Evolutionary conservation across 1,140 invertebrate genomes (phyloP).

Genomic region (Phortica variegata): DNA sequence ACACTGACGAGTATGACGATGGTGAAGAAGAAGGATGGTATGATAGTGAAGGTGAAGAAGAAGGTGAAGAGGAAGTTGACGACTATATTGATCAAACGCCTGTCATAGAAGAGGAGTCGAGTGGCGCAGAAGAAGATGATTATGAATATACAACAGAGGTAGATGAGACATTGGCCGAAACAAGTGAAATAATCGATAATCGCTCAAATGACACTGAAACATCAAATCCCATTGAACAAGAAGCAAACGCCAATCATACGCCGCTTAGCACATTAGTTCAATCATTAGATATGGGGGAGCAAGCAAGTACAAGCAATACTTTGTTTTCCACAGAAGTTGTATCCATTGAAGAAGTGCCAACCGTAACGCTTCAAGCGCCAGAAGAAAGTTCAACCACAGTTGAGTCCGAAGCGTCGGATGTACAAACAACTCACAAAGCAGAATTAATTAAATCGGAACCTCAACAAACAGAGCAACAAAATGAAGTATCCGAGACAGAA

Average conservation of each 20-base stretch:
- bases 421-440: too few species aligned
- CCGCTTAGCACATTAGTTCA: too few species aligned
- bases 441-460: background rate
- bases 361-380: too few species aligned
- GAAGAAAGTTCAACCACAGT: too few species aligned
- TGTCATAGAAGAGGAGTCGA: slow-evolving; percentile 37
- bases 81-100: slow-evolving; percentile 30
- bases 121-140: slow-evolving; percentile 32
- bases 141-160: slow-evolving; percentile 14
- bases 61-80: slow-evolving; percentile 38
- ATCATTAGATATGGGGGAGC: too few species aligned
- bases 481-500: background rate
- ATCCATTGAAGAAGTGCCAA: too few species aligned
- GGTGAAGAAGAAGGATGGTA: slow-evolving; percentile 60
- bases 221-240: background rate
- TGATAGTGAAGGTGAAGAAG: slow-evolving; percentile 58
- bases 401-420: too few species aligned
- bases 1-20: slow-evolving; percentile 56
- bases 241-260: background rate
- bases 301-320: slow-evolving; percentile 16
- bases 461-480: background rate
- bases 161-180: background rate
- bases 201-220: background rate
- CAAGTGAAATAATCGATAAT: too few species aligned
- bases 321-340: slow-evolving; percentile 25